phyloP scores from a whole-genome alignment of 2,797 vertebrate genomes.

The Gadopsis marmoratus region DNA sequence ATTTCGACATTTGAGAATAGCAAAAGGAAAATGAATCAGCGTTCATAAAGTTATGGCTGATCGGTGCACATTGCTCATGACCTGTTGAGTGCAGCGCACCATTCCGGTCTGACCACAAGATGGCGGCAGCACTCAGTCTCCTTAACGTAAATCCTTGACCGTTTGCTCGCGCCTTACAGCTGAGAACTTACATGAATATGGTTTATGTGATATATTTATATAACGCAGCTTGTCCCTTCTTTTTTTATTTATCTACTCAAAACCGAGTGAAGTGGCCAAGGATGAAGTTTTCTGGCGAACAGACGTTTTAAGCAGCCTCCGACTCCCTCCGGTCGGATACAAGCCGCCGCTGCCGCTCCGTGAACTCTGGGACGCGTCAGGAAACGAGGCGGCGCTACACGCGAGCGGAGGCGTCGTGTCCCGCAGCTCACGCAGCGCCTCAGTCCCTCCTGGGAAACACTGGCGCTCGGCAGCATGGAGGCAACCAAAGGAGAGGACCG shows the following conservation, averaged over 20 bases:
- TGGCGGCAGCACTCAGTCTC: slow-evolving; percentile 22
- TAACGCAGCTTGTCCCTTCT: fast-evolving
- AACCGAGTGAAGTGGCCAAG: no score
- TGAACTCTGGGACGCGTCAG: slow-evolving; percentile 43
- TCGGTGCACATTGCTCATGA: no score
- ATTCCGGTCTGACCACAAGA: slow-evolving; percentile 28
- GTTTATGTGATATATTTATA: no score
- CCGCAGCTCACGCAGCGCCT: no score
- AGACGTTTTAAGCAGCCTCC: no score
- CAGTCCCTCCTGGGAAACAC: slow-evolving; percentile 20
- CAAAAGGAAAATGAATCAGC: no score
- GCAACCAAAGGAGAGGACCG: slow-evolving; percentile 67
- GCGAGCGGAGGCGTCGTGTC: slow-evolving; percentile 22
- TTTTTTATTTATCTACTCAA: no score
- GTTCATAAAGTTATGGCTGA: no score
- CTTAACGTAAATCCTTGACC: fast-evolving
- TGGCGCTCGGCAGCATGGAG: slow-evolving; percentile 65
- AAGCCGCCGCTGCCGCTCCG: background rate
- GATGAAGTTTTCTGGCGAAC: no score
- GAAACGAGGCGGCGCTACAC: slow-evolving; percentile 69
- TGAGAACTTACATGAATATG: background rate
- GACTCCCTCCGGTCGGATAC: slow-evolving; percentile 6
- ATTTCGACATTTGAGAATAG: no score
- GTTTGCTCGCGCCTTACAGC: background rate
- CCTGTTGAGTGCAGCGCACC: background rate